phyloP scores from a whole-genome alignment of 2,797 vertebrate species.

The Syngnathus rostellatus region DNA sequence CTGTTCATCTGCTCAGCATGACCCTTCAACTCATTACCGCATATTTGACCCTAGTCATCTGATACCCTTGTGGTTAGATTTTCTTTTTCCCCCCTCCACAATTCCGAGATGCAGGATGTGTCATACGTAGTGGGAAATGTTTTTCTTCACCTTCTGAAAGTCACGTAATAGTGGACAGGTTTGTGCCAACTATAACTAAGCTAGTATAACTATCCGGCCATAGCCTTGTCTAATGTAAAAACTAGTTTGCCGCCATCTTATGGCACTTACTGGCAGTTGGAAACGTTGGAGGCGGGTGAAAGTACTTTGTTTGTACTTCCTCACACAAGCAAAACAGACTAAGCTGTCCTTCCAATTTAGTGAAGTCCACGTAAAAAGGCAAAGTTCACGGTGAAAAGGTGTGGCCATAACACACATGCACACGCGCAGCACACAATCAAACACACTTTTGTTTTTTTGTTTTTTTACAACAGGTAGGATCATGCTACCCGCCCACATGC shows the following conservation, averaged over 20 bases:
- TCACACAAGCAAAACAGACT: neutral
- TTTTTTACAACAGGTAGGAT: conserved; percentile 50
- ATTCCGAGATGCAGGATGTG: neutral
- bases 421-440: conserved; percentile 9
- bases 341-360: neutral
- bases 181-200: too few relatives aligned
- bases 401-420: conserved; percentile 23
- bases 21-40: conserved; percentile 46
- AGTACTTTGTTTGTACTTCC: neutral
- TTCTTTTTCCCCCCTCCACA: conserved; percentile 1
- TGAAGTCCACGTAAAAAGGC: conserved; percentile 19
- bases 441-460: neutral
- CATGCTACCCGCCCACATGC: conserved; percentile 50
- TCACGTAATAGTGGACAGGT: too few relatives aligned
- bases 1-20: conserved; percentile 7
- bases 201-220: neutral
- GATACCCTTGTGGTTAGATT: conserved; percentile 5
- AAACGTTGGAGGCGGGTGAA: neutral
- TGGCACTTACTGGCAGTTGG: neutral
- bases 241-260: neutral
- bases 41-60: conserved; percentile 1
- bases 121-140: neutral
- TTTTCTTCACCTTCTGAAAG: too few relatives aligned
- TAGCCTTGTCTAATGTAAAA: neutral
- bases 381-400: conserved; percentile 48